These are phyloP conservation scores for Megalurothrips usitatus DNA, from an alignment of 2,888 invertebrate genomes.

Conservation along the genomic window DNA sequence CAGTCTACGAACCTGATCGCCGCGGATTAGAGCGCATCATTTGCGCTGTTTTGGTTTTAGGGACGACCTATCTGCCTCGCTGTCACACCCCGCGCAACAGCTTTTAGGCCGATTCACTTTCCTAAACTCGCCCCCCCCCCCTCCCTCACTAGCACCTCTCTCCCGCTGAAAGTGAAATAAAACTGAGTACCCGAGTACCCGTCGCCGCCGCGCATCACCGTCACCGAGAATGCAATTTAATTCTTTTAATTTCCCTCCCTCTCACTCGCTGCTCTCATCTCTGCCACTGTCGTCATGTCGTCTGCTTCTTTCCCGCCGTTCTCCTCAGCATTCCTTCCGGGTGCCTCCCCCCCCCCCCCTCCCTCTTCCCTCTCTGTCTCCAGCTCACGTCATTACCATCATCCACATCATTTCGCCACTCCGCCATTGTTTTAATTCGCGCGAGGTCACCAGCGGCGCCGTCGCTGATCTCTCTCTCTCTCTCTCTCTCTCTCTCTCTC, in stretches of 20 bases:
- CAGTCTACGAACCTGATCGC: too few relatives aligned
- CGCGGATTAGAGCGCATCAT: too few relatives aligned
- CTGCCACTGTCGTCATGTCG: background rate
- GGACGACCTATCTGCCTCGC: too few relatives aligned
- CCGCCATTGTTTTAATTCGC: background rate
- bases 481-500: background rate
- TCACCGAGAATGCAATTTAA: constrained; percentile 22
- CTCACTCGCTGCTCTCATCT: background rate
- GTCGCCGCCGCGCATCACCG: background rate
- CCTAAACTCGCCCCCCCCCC: background rate
- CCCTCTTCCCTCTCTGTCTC: background rate
- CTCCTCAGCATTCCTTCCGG: background rate
- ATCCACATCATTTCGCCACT: constrained; percentile 9
- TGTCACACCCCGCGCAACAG: background rate
- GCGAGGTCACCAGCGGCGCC: background rate
- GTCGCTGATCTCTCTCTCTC: background rate
- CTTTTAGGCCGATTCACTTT: background rate
- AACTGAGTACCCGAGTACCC: too few relatives aligned
- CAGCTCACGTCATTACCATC: background rate
- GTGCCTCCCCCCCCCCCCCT: background rate
- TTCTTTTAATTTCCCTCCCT: background rate
- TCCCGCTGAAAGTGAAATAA: too few relatives aligned
- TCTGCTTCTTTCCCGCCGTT: background rate
- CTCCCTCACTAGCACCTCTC: too few relatives aligned
- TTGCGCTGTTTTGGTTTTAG: too few relatives aligned